A percentile compares a stretch with the other conserved stretches of the same genome.
Conservation (phyloP, 1,140 invertebrate genomes). For the Drosophila arawakana region DNA sequence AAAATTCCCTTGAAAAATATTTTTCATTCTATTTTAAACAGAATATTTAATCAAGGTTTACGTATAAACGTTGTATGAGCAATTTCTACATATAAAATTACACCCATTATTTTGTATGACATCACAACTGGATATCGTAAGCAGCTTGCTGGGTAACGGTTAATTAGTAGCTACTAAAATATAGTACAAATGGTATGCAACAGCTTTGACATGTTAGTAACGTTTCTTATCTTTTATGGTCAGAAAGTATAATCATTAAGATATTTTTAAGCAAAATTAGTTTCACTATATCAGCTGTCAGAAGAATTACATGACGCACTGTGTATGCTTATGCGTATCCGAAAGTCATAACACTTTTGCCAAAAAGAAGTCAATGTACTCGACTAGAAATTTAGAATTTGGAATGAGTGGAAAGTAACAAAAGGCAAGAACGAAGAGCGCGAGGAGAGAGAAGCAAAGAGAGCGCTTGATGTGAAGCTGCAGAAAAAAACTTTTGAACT, state of each 20-base stretch:
- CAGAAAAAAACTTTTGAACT: slow-evolving; percentile 55
- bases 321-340: neutral
- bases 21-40: neutral
- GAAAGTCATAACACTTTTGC: slow-evolving; percentile 25
- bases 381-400: slow-evolving; percentile 25
- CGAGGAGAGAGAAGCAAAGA: neutral
- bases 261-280: no score
- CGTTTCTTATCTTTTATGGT: no score
- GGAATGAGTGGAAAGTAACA: slow-evolving; percentile 17
- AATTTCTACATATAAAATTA: neutral
- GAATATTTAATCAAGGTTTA: slow-evolving; percentile 7
- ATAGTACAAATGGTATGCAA: no score
- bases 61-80: slow-evolving; percentile 6
- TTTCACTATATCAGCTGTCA: no score
- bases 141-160: slow-evolving; percentile 5
- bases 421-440: neutral
- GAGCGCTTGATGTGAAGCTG: slow-evolving; percentile 1
- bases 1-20: slow-evolving; percentile 11
- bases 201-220: neutral
- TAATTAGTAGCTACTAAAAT: slow-evolving; percentile 13
- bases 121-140: slow-evolving; percentile 19
- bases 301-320: no score
- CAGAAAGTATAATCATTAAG: no score
- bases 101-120: slow-evolving; percentile 12
- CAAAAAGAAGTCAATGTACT: slow-evolving; percentile 46